A percentile compares a stretch with the other conserved stretches of the same genome.
Evolutionary conservation across 1,140 invertebrate species (phyloP).

Genomic region (Drosophila obscura): DNA sequence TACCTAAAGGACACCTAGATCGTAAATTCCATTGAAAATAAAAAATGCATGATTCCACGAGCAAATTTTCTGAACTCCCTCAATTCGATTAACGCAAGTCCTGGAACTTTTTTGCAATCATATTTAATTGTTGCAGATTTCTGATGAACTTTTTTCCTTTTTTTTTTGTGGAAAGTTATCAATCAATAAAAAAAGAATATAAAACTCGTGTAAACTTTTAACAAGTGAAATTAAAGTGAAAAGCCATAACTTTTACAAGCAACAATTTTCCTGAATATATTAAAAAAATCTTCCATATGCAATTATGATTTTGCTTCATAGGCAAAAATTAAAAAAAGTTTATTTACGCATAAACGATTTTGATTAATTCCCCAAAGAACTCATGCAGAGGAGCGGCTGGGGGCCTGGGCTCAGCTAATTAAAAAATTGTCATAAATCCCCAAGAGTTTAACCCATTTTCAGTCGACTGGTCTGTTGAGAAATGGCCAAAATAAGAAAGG

Average conservation of each 20-base stretch:
- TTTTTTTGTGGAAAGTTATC: conserved; percentile 36
- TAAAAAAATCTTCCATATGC: neutral
- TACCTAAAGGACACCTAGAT: too few species aligned
- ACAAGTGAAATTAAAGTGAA: conserved; percentile 30
- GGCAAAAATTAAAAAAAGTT: conserved; percentile 22
- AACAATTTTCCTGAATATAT: neutral
- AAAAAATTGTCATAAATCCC: conserved; percentile 79
- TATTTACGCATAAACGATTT: conserved; percentile 50
- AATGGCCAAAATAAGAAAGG: conserved; percentile 58
- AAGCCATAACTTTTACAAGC: conserved; percentile 18
- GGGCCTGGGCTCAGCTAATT: conserved; percentile 51
- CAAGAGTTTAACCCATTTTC: conserved; percentile 70
- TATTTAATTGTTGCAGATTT: conserved; percentile 45
- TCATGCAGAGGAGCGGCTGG: neutral
- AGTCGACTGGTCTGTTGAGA: conserved; percentile 61
- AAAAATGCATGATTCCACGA: too few species aligned
- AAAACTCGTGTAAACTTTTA: conserved; percentile 41
- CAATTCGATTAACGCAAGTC: neutral
- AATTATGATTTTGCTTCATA: conserved; percentile 6
- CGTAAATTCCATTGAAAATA: too few species aligned
- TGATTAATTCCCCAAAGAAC: conserved; percentile 32
- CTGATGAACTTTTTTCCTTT: conserved; percentile 9
- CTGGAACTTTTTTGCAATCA: conserved; percentile 49
- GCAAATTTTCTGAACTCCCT: neutral
- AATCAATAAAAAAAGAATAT: conserved; percentile 34